Evolutionary conservation across 2,888 invertebrate species (phyloP).

Genomic region (Drosophila austrosaltans): DNA sequence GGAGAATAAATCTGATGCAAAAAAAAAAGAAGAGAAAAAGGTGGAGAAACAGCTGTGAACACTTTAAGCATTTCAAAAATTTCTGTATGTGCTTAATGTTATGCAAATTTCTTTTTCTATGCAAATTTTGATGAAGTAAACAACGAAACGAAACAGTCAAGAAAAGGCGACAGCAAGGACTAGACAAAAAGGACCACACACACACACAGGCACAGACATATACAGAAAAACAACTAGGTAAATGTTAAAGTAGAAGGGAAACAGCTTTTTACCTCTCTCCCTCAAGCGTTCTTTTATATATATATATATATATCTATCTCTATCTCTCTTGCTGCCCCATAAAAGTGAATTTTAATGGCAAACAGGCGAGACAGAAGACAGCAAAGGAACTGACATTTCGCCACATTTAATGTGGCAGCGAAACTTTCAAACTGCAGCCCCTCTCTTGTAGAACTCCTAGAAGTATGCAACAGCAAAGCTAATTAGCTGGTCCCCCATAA

Average conservation of each 20-base stretch:
- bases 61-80: slow-evolving; percentile 47
- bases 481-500: slow-evolving; percentile 44
- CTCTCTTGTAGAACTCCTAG: neutral
- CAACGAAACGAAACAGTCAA: slow-evolving; percentile 53
- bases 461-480: slow-evolving; percentile 23
- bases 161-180: slow-evolving; percentile 31
- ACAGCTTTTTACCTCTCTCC: slow-evolving; percentile 1
- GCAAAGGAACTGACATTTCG: slow-evolving; percentile 13
- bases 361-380: slow-evolving; percentile 4
- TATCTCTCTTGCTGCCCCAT: slow-evolving; percentile 12
- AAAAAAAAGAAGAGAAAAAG: neutral
- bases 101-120: slow-evolving; percentile 75
- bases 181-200: slow-evolving; percentile 18
- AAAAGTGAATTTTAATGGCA: slow-evolving; percentile 47
- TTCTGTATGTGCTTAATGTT: slow-evolving; percentile 65
- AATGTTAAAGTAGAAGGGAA: slow-evolving; percentile 36
- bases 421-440: slow-evolving; percentile 42
- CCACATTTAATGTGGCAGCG: slow-evolving; percentile 38
- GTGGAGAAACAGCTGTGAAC: slow-evolving; percentile 28
- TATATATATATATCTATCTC: neutral
- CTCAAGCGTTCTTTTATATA: neutral
- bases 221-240: slow-evolving; percentile 33
- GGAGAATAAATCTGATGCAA: neutral
- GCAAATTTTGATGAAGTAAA: slow-evolving; percentile 66
- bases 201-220: neutral